Percentiles rank a stretch among this genome's conserved stretches.
These are phyloP conservation scores for Callyntrura sp. DNA, from an alignment of 2,888 invertebrate genomes.

Conservation along the genomic window DNA sequence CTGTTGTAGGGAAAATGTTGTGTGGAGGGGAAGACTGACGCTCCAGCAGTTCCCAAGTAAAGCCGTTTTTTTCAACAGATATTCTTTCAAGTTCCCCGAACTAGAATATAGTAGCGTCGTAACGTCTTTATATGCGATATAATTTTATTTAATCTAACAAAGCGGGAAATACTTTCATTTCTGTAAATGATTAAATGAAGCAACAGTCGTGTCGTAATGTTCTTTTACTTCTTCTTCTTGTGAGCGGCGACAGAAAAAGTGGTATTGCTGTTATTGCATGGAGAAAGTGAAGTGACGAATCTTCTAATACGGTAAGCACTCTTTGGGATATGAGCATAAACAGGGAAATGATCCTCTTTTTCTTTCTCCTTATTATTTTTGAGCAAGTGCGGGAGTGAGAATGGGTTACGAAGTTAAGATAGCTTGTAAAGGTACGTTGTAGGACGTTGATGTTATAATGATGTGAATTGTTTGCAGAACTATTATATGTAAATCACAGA, in stretches of 20 bases:
- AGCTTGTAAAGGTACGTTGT: not conserved
- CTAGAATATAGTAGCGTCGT: not conserved
- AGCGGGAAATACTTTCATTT: not conserved
- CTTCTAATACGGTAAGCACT: not conserved
- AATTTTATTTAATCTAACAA: not conserved
- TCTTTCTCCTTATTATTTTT: not conserved
- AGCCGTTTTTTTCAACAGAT: slow-evolving; percentile 4
- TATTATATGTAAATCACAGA: slow-evolving; percentile 59
- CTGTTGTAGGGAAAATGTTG: not conserved
- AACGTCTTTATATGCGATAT: not conserved
- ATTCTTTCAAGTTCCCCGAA: not conserved
- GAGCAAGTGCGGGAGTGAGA: not conserved
- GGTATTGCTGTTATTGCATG: too few species aligned
- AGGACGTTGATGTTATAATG: slow-evolving; percentile 30
- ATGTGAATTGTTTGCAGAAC: slow-evolving; percentile 55
- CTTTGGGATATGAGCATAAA: not conserved
- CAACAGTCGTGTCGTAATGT: slow-evolving; percentile 47
- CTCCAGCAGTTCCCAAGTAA: slow-evolving; percentile 19
- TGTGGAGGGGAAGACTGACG: not conserved
- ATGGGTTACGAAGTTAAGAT: not conserved
- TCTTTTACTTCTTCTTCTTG: not conserved
- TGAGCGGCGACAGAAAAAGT: not conserved
- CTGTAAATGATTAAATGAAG: slow-evolving; percentile 31
- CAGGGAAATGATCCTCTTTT: slow-evolving; percentile 13
- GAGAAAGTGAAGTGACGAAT: not conserved